Evolutionary conservation across 2,797 vertebrate species (phyloP).

Genomic region (Sphenopsis melanotis): DNA sequence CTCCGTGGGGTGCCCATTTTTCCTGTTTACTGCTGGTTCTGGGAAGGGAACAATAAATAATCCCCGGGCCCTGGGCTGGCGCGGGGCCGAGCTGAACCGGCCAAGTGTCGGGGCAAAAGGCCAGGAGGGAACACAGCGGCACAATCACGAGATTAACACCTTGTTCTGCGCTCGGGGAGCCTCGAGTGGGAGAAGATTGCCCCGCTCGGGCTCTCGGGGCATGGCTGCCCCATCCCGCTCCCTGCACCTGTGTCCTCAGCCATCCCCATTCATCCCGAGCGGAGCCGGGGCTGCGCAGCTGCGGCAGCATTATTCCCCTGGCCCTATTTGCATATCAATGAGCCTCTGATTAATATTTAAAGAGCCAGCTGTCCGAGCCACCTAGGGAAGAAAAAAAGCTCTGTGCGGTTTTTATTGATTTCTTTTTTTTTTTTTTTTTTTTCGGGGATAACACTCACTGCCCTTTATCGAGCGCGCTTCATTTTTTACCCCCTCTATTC

Average conservation of each 20-base stretch:
- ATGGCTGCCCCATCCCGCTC: background rate
- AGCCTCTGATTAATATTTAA: constrained; percentile 75
- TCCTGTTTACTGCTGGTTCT: constrained; percentile 45
- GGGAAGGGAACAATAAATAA: constrained; percentile 41
- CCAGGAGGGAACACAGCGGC: background rate
- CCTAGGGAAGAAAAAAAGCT: constrained; percentile 58
- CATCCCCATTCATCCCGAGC: constrained; percentile 31
- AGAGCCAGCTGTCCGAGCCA: constrained; percentile 75
- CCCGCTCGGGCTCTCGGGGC: background rate
- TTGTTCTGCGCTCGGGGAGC: background rate
- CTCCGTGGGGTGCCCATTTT: background rate
- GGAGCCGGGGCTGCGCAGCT: constrained; percentile 67
- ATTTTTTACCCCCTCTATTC: background rate
- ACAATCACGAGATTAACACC: constrained; percentile 21
- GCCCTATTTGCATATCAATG: constrained; percentile 75
- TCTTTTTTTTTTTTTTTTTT: background rate
- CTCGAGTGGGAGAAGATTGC: background rate
- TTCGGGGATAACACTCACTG: constrained; percentile 44
- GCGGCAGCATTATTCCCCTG: constrained; percentile 59
- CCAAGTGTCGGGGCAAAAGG: constrained; percentile 36
- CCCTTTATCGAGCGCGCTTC: constrained; percentile 32
- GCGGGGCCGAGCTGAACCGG: background rate
- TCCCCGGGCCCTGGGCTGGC: constrained; percentile 20
- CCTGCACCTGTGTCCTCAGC: constrained; percentile 62
- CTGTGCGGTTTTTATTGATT: constrained; percentile 39